phyloP scores from a whole-genome alignment of 2,888 invertebrate species.

The Hylaea fasciaria region DNA sequence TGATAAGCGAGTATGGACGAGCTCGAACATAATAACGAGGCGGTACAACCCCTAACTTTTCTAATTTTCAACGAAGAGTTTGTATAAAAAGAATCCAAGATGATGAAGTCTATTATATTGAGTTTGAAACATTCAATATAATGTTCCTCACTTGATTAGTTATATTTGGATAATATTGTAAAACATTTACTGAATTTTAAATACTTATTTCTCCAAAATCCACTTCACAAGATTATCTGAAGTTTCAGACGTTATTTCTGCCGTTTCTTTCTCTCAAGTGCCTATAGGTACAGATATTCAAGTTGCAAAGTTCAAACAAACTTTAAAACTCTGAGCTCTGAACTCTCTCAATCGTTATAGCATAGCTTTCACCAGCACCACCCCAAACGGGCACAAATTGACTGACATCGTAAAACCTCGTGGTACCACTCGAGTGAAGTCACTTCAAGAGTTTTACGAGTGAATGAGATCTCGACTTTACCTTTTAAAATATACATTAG shows the following conservation, averaged over 20 bases:
- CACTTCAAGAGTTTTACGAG: constrained; percentile 4
- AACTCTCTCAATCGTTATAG: too few relatives aligned
- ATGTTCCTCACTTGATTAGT: background rate
- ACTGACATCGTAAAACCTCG: background rate
- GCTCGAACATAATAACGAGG: constrained; percentile 12
- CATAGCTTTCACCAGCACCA: too few relatives aligned
- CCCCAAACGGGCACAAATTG: too few relatives aligned
- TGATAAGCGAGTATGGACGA: constrained; percentile 17
- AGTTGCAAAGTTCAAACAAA: too few relatives aligned
- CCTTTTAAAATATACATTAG: constrained; percentile 14
- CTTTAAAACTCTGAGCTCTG: too few relatives aligned
- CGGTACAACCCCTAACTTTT: constrained; percentile 21
- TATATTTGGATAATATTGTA: too few relatives aligned
- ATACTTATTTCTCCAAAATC: too few relatives aligned
- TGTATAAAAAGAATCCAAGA: constrained; percentile 2
- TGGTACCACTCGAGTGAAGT: background rate
- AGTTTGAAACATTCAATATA: background rate
- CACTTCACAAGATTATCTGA: too few relatives aligned
- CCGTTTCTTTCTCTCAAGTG: too few relatives aligned
- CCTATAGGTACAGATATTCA: too few relatives aligned
- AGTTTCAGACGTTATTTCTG: too few relatives aligned
- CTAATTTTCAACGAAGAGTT: constrained; percentile 19
- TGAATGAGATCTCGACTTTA: constrained; percentile 8
- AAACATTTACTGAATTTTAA: too few relatives aligned
- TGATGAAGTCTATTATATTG: background rate